Conservation (phyloP, 1,140 invertebrate genomes). For the Drosophila bocqueti region DNA sequence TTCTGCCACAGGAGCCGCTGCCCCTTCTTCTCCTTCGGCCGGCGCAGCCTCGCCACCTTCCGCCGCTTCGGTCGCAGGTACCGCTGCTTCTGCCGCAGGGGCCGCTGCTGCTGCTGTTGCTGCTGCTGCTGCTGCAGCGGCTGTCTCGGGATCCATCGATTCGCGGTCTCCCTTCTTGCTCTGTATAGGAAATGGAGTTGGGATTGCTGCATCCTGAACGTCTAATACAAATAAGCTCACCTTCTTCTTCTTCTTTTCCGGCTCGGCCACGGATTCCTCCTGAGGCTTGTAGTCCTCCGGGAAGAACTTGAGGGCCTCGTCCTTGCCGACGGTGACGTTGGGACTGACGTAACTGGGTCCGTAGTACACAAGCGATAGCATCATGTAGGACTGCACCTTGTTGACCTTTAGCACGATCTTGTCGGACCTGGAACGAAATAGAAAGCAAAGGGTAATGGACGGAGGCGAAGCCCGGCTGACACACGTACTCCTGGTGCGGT, state of each 20-base stretch:
- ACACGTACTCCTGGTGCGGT: constrained; percentile 25
- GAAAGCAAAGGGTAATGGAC: neutral
- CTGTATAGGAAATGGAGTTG: neutral
- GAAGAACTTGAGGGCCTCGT: constrained; percentile 87
- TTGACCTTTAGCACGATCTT: constrained; percentile 88
- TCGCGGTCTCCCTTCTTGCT: neutral
- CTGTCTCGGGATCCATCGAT: neutral
- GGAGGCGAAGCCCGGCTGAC: too few species aligned
- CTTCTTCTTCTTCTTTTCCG: constrained; percentile 30
- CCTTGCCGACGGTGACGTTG: constrained; percentile 86
- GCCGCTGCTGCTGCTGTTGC: neutral
- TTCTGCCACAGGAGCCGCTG: neutral
- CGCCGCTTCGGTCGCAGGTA: neutral
- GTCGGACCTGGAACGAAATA: constrained; percentile 85
- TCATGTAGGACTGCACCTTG: constrained; percentile 85
- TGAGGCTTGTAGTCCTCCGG: constrained; percentile 86
- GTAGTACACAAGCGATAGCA: constrained; percentile 85
- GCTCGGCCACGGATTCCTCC: constrained; percentile 35
- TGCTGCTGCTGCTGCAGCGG: neutral
- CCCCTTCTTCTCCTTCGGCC: neutral
- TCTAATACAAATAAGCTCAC: neutral
- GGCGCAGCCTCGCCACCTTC: neutral
- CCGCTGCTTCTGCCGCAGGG: neutral
- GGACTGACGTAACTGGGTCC: constrained; percentile 88
- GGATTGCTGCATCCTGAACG: too few species aligned